Evolutionary conservation across 2,888 invertebrate species (phyloP), one percentile per base, ranked within the genome.

Genomic region (Sinohyriopsis cumingii): DNA sequence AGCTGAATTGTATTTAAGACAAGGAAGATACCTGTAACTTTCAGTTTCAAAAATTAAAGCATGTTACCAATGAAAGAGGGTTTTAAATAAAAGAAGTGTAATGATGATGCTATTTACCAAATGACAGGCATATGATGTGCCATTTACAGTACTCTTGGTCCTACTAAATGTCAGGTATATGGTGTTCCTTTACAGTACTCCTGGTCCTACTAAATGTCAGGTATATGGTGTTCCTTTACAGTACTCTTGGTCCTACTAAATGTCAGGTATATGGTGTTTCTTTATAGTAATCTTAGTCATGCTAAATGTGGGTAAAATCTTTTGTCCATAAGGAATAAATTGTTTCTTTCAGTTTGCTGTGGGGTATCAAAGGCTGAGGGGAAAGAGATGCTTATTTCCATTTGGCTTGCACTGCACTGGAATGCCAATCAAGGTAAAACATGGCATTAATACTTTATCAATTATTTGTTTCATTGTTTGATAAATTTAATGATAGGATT

Each of bases 401-500:
- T 99, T 99, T 91, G 99, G 97, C 5, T 95, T 99, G 83, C 99
- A 99, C 90, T 98, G 98, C 88, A 99, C 99, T 28, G 99, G 99
- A 62, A 99, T 99, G 99, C 99, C 99, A 0, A 99, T 99, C 73
- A 99, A 98, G 91, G 91, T 90, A 77, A 67, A 71, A 20, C 55
- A 24, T 24, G 20, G 28, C 20, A 20, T n/a, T n/a, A 53, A 5
- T 0, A 45, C n/a, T 25, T 9, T 54, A n/a, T 53, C 28, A 25
- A 61, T 61, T 24, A 25, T 25, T 25, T 5, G 18, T 61, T 57
- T n/a, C 2, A 2, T 57, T n/a, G 24, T 20, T 22, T 18, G 57
- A 24, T 45, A 45, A 45, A 45, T 45, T 12, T 12, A 45, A 45
- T 12, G 12, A 15, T 45, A 15, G 45, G 0, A 45, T 45, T 45